phyloP scores from a whole-genome alignment of 2,113 vertebrate genomes.

The Puntigrus tetrazona region DNA sequence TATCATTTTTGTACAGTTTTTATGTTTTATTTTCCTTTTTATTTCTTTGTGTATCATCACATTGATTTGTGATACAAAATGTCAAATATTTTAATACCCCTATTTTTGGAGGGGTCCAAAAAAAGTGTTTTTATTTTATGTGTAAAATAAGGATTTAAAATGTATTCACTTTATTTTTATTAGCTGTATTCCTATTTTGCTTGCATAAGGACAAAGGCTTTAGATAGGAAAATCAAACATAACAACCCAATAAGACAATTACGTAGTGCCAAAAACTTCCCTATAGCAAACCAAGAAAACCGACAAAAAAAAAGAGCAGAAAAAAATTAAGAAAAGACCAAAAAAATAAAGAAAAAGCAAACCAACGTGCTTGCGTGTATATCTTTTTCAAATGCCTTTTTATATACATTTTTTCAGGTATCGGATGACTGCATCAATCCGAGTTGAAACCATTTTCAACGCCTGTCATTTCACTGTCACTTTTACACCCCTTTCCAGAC shows the following conservation, averaged over 20 bases:
- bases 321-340: slow-evolving; percentile 52
- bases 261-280: slow-evolving; percentile 94
- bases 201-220: slow-evolving; percentile 86
- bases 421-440: background rate
- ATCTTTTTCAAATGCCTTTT: background rate
- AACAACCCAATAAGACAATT: slow-evolving; percentile 81
- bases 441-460: background rate
- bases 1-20: slow-evolving; percentile 99
- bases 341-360: slow-evolving; percentile 64
- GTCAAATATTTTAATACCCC: slow-evolving; percentile 99
- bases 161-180: slow-evolving; percentile 99
- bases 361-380: slow-evolving; percentile 34
- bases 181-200: slow-evolving; percentile 97
- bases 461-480: background rate
- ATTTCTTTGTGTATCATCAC: slow-evolving; percentile 80
- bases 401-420: background rate
- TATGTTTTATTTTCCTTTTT: slow-evolving; percentile 72
- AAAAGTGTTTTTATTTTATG: slow-evolving; percentile 96
- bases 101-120: slow-evolving; percentile 92
- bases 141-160: slow-evolving; percentile 93
- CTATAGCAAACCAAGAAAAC: slow-evolving; percentile 67
- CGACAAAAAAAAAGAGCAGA: slow-evolving; percentile 51
- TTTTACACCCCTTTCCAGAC: background rate
- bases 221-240: slow-evolving; percentile 85
- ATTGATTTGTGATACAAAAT: slow-evolving; percentile 95